Conservation (phyloP, 2,888 invertebrate species). For the Cerastis rubricosa region DNA sequence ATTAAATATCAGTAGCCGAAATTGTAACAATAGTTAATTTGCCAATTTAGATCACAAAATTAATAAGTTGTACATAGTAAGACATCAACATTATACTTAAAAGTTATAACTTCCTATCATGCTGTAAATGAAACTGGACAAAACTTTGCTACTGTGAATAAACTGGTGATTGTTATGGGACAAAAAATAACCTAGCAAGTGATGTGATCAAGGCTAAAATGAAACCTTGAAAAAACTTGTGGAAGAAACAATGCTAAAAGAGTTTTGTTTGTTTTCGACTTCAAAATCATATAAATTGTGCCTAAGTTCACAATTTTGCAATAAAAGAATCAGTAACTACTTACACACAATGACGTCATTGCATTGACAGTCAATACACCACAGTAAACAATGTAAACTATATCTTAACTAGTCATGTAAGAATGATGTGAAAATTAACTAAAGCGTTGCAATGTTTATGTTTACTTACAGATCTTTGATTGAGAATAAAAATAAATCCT, state of each 20-base stretch:
- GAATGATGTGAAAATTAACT: slow-evolving; percentile 14
- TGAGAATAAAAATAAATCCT: slow-evolving; percentile 71
- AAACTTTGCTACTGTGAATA: slow-evolving; percentile 42
- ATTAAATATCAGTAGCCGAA: neutral
- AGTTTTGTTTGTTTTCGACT: slow-evolving; percentile 5
- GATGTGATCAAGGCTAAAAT: slow-evolving; percentile 76
- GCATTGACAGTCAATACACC: slow-evolving; percentile 88
- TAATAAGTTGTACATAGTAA: neutral
- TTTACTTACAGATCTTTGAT: slow-evolving; percentile 75
- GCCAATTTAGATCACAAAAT: neutral
- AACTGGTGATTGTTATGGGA: slow-evolving; percentile 70
- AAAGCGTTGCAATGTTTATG: slow-evolving; percentile 41
- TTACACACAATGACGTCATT: slow-evolving; percentile 87
- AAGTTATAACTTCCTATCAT: neutral
- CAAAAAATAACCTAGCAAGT: slow-evolving; percentile 80
- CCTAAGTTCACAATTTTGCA: slow-evolving; percentile 39
- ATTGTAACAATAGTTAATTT: neutral
- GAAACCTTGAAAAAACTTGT: slow-evolving; percentile 72
- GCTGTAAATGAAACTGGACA: slow-evolving; percentile 14
- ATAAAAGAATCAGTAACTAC: slow-evolving; percentile 64
- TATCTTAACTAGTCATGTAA: slow-evolving; percentile 6
- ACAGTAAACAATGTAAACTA: slow-evolving; percentile 83
- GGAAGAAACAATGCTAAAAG: slow-evolving; percentile 38
- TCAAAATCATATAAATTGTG: neutral
- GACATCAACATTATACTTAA: neutral